Evolutionary conservation across 2,888 invertebrate genomes (phyloP).

Genomic region (Ceratothoa steindachneri): DNA sequence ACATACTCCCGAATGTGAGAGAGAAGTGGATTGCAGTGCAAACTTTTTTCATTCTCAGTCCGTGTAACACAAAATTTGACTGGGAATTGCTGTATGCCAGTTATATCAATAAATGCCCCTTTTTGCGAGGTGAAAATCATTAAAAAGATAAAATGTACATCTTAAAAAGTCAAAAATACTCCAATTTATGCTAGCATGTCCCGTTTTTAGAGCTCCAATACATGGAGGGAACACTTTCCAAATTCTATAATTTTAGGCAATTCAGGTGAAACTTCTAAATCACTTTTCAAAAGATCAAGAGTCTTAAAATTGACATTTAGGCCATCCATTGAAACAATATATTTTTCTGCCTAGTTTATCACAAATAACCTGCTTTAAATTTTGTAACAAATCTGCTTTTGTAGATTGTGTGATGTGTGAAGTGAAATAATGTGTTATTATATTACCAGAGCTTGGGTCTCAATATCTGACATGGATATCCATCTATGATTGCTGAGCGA

Average conservation of each 20-base stretch:
- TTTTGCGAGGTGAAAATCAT: too few species aligned
- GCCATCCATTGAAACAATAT: not conserved
- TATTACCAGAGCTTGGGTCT: not conserved
- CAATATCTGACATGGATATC: not conserved
- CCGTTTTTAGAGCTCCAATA: not conserved
- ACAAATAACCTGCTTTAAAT: not conserved
- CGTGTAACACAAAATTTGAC: too few species aligned
- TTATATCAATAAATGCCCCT: too few species aligned
- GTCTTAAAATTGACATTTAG: not conserved
- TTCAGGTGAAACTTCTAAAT: not conserved
- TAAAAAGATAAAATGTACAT: too few species aligned
- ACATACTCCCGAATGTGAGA: too few species aligned
- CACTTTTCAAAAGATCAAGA: not conserved
- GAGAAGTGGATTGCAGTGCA: too few species aligned
- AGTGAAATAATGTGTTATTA: not conserved
- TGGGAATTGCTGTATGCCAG: too few species aligned
- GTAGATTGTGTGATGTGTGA: not conserved
- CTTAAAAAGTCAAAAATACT: not conserved
- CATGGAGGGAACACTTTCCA: not conserved
- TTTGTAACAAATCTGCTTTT: not conserved
- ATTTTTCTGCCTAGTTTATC: not conserved
- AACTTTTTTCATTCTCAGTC: too few species aligned
- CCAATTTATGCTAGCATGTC: not conserved
- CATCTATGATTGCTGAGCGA: not conserved
- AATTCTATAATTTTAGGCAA: not conserved